Evolutionary conservation across 2,797 vertebrate species (phyloP), one percentile per base, ranked within the genome.

Genomic region (Passerculus sandwichensis): DNA sequence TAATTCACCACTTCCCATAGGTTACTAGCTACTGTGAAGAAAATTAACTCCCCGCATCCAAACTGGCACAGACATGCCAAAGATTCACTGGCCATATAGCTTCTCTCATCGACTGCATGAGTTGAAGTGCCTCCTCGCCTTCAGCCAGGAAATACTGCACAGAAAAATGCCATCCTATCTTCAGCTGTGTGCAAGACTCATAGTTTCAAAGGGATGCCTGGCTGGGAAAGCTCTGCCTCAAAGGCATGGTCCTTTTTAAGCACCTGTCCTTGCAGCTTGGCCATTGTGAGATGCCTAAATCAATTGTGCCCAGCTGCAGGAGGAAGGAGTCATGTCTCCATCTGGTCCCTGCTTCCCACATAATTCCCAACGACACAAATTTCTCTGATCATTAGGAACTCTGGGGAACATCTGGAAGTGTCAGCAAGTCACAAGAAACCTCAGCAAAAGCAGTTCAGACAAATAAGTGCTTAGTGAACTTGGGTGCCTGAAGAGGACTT

Each of bases 91-190:
- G 44, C 17, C 8, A 2, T 9, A 48, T 0, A 67, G 34, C 30
- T 69, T 65, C 44, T 88, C 60, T 29, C 44, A 56, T 8, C 1
- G 5, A 32, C 26, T n/a, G 2, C 3, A 1, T 7, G 30, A 0
- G 0, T 2, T 25, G 20, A 66, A 76, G 17, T 19, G 21, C 16
- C 6, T 75, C 50, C 42, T 65, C 47, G 62, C 10, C 85, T 61
- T 48, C 44, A 62, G 38, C 20, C 47, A 76, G 47, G 54, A 75
- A 72, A 82, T 19, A 64, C 16, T 32, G 15, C 30, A 10, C 3
- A 76, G 54, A 30, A 29, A 47, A 66, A 53, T 61, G n/a, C 20
- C 13, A 13, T 8, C 9, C 36, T 48, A 14, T 42, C 27, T 48
- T 48, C 71, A 61, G 6, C 53, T 30, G 25, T 14, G 26, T 11